phyloP scores from a whole-genome alignment of 2,797 vertebrate genomes.

The Eulemur coronatus region DNA sequence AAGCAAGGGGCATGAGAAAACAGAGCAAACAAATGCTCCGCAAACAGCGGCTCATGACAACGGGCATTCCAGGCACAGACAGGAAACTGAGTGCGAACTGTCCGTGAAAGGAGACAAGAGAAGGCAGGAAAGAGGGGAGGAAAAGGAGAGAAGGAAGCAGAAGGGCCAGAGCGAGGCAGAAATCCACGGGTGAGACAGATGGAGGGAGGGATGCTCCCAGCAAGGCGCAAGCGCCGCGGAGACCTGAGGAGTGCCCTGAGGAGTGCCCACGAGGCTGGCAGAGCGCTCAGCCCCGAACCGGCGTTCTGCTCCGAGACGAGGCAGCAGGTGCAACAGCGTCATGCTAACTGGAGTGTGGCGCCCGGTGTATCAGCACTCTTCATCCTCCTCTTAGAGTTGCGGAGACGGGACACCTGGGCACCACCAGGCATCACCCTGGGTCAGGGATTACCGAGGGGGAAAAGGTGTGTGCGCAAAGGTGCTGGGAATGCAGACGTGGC shows the following conservation, averaged over 20 bases:
- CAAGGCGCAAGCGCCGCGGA: not conserved
- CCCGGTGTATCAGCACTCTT: fast-evolving
- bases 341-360: fast-evolving
- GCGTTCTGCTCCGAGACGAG: not conserved
- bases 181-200: not conserved
- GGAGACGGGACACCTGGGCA: not conserved
- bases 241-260: not conserved
- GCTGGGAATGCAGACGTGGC: not conserved
- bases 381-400: not conserved
- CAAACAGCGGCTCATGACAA: not conserved
- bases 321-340: not conserved
- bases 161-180: not conserved
- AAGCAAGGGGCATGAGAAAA: not conserved
- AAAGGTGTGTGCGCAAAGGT: not conserved
- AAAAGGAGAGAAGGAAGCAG: not conserved
- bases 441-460: no score
- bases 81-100: not conserved
- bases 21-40: not conserved
- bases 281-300: fast-evolving
- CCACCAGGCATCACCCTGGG: not conserved
- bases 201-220: not conserved
- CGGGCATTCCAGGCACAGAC: fast-evolving
- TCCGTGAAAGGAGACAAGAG: not conserved
- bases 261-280: fast-evolving
- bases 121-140: not conserved